Evolutionary conservation across 2,888 invertebrate species (phyloP).

Genomic region (Drosophila dives): DNA sequence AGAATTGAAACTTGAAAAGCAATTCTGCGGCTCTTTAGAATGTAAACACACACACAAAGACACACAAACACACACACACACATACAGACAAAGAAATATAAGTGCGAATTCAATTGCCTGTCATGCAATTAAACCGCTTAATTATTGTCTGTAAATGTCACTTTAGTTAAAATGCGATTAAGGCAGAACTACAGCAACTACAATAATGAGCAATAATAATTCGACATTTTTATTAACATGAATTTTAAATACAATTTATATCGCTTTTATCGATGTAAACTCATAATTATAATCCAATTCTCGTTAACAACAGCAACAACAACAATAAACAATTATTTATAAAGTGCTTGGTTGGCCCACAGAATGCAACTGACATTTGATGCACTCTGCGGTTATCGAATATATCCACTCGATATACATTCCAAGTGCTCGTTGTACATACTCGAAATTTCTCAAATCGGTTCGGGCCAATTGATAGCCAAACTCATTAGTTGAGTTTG

Average conservation of each 20-base stretch:
- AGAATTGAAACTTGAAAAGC: constrained; percentile 27
- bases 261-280: constrained; percentile 73
- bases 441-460: constrained; percentile 1
- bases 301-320: constrained; percentile 40
- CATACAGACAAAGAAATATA: neutral
- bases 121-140: constrained; percentile 58
- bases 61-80: no score
- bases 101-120: constrained; percentile 52
- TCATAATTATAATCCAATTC: constrained; percentile 75
- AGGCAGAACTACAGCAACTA: constrained; percentile 30
- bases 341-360: constrained; percentile 47
- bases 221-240: constrained; percentile 51
- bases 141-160: constrained; percentile 75
- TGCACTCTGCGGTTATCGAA: constrained; percentile 8
- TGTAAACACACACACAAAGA: neutral
- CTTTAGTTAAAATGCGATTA: constrained; percentile 66
- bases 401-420: constrained; percentile 10
- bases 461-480: constrained; percentile 41
- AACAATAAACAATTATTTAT: constrained; percentile 65
- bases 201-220: constrained; percentile 69
- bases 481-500: constrained; percentile 39
- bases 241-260: constrained; percentile 71
- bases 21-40: constrained; percentile 35
- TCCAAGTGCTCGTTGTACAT: constrained; percentile 6
- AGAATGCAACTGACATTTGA: constrained; percentile 54